phyloP scores from a whole-genome alignment of 2,113 vertebrate genomes.

The Beaufortia kweichowensis region DNA sequence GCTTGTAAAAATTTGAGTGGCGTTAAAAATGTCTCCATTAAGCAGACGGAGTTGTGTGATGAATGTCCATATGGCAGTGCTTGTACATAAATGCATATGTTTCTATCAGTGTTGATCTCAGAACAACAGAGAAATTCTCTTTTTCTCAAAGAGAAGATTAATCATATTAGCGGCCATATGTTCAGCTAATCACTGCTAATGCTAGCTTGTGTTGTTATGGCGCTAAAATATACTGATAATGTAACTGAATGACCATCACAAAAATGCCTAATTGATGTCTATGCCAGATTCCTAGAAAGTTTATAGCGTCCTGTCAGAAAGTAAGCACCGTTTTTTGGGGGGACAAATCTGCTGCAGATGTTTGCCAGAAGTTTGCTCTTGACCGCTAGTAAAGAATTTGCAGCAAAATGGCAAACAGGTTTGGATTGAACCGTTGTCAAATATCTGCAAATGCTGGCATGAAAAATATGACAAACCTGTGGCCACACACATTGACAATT shows the following conservation, averaged over 20 bases:
- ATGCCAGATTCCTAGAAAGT: background rate
- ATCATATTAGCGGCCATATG: constrained; percentile 33
- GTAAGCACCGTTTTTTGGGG: background rate
- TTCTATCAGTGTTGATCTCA: background rate
- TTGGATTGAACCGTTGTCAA: too few relatives aligned
- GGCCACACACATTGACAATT: too few relatives aligned
- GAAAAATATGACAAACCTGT: too few relatives aligned
- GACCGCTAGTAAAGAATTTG: too few relatives aligned
- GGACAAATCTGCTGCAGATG: too few relatives aligned
- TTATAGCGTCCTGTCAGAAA: background rate
- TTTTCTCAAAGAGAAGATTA: background rate
- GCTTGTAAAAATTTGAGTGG: background rate
- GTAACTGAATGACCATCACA: constrained; percentile 15
- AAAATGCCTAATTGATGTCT: background rate
- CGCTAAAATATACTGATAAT: background rate
- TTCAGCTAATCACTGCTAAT: constrained; percentile 20
- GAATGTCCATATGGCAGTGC: constrained; percentile 3
- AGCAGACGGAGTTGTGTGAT: background rate
- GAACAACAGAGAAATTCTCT: background rate
- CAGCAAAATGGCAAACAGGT: too few relatives aligned
- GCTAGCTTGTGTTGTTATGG: background rate
- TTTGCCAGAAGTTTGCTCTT: too few relatives aligned
- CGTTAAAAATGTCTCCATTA: background rate
- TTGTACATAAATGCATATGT: constrained; percentile 20
- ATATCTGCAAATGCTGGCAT: too few relatives aligned